Evolutionary conservation across 1,140 invertebrate genomes (phyloP).

Genomic region (Drosophila yakuba): DNA sequence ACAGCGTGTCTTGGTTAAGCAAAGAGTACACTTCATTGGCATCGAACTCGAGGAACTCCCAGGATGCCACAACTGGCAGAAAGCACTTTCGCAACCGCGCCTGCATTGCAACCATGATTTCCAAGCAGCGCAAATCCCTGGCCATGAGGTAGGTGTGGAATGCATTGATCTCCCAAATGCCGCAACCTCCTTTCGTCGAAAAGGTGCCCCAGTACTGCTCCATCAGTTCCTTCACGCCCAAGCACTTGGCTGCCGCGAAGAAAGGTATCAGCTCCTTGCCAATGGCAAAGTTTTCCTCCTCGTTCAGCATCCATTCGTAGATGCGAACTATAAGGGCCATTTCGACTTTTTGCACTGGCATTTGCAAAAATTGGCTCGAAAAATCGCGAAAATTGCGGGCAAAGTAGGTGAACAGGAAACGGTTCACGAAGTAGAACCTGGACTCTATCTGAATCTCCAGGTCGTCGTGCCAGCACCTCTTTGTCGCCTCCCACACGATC

Average conservation of each 20-base stretch:
- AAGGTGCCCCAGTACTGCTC: slow-evolving; percentile 31
- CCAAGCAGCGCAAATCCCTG: not conserved
- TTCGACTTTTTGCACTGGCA: slow-evolving; percentile 13
- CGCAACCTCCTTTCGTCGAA: not conserved
- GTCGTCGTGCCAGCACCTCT: slow-evolving; percentile 25
- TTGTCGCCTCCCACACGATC: not conserved
- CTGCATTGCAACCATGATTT: slow-evolving; percentile 31
- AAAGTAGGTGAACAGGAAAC: slow-evolving; percentile 26
- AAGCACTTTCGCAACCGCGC: slow-evolving; percentile 28
- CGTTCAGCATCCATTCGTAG: slow-evolving; percentile 45
- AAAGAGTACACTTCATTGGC: slow-evolving; percentile 14
- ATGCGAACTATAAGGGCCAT: slow-evolving; percentile 17
- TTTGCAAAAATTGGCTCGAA: not conserved
- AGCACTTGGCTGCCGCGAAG: slow-evolving; percentile 16
- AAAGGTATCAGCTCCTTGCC: slow-evolving; percentile 6
- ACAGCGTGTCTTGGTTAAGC: slow-evolving; percentile 21
- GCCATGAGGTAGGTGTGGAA: slow-evolving; percentile 12
- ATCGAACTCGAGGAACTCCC: slow-evolving; percentile 25
- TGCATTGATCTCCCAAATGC: slow-evolving; percentile 32
- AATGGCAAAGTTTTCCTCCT: not conserved
- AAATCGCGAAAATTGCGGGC: not conserved
- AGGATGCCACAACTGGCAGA: slow-evolving; percentile 25
- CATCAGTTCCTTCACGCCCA: slow-evolving; percentile 13
- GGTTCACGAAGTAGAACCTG: slow-evolving; percentile 23
- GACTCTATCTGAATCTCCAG: slow-evolving; percentile 40